phyloP scores from a whole-genome alignment of 2,888 invertebrate species.

The Amiota minor region DNA sequence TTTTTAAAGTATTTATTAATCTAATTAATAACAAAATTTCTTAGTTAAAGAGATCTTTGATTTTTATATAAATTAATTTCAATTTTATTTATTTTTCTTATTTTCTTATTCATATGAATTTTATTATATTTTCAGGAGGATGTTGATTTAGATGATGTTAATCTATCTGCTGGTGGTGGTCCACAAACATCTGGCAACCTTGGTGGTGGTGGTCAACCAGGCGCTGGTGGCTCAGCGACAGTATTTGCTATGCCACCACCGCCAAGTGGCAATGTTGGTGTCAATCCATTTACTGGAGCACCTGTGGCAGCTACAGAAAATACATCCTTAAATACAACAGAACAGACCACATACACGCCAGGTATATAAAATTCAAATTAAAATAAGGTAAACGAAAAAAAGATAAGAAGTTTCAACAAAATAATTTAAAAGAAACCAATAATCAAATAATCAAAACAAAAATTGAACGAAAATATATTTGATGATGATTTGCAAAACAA shows the following conservation, averaged over 20 bases:
- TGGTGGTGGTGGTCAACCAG: conserved; percentile 53
- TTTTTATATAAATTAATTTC: background rate
- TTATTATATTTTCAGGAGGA: conserved; percentile 67
- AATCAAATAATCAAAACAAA: background rate
- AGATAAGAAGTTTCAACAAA: conserved; percentile 31
- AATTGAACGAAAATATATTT: background rate
- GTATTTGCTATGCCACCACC: conserved; percentile 72
- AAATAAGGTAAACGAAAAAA: conserved; percentile 15
- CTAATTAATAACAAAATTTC: conserved; percentile 2
- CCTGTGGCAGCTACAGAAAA: conserved; percentile 72
- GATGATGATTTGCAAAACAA: too few species aligned
- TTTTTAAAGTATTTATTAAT: background rate
- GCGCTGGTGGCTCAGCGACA: conserved; percentile 62
- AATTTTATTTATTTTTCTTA: background rate
- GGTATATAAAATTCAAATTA: conserved; percentile 68
- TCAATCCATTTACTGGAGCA: conserved; percentile 73
- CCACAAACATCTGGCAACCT: conserved; percentile 66
- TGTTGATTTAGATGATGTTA: conserved; percentile 71
- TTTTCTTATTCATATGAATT: conserved; percentile 19
- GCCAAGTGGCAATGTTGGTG: conserved; percentile 67
- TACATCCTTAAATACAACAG: conserved; percentile 73
- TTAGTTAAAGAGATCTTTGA: background rate
- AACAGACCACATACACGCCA: conserved; percentile 74
- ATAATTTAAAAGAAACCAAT: conserved; percentile 21
- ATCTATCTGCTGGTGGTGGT: conserved; percentile 61